Evolutionary conservation across 2,113 vertebrate genomes (phyloP).

Genomic region (Cygnus atratus): DNA sequence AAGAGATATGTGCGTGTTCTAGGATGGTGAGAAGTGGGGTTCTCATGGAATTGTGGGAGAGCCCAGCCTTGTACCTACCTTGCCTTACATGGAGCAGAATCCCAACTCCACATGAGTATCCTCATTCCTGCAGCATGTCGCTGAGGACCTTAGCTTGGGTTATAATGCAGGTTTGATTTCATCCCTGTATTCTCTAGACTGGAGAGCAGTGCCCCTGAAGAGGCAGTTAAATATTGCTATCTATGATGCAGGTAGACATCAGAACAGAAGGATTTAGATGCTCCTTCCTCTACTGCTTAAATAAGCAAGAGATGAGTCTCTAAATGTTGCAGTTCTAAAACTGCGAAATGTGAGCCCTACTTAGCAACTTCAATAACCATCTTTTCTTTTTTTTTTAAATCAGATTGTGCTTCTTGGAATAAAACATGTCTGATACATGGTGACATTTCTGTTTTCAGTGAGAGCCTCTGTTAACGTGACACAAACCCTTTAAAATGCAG

Average conservation of each 20-base stretch:
- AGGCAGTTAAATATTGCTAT: not conserved
- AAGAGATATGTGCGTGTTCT: fast-evolving
- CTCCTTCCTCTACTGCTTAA: not conserved
- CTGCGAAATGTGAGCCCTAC: not conserved
- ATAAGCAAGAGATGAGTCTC: not conserved
- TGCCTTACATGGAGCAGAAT: not conserved
- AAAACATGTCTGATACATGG: not conserved
- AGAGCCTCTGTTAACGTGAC: not conserved
- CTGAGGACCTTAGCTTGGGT: not conserved
- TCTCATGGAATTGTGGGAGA: not conserved
- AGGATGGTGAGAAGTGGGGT: not conserved
- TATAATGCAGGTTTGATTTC: not conserved
- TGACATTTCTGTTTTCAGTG: conserved; percentile 4
- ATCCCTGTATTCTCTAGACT: not conserved
- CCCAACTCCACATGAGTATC: not conserved
- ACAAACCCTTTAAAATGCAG: conserved; percentile 35
- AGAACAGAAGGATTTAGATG: not conserved
- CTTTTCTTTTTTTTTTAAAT: not conserved
- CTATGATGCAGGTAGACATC: not conserved
- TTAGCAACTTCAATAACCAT: not conserved
- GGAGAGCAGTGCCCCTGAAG: not conserved
- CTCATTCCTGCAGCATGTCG: not conserved
- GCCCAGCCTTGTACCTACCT: not conserved
- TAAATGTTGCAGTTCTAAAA: not conserved
- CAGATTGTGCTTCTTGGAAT: not conserved